phyloP scores from a whole-genome alignment of 37 sponge, comb jelly and placozoan species.

The Diacarnus erythraeanus region DNA sequence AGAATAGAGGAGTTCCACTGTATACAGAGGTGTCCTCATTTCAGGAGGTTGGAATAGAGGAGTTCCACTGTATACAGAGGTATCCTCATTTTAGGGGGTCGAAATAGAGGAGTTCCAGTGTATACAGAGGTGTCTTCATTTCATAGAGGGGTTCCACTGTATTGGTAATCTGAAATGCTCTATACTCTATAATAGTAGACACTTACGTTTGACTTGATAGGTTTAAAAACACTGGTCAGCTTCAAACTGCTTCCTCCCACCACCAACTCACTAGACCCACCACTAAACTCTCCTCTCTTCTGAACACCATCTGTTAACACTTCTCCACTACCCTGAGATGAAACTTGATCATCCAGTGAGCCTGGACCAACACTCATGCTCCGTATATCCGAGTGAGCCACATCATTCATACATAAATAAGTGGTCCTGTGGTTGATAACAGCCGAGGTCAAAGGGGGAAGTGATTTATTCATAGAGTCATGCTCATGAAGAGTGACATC shows the following conservation, averaged over 20 bases:
- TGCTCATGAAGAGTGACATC: not conserved
- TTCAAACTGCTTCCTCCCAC: not conserved
- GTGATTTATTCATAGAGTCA: not conserved
- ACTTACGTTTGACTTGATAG: not conserved
- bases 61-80: too few relatives aligned
- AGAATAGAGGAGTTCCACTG: too few relatives aligned
- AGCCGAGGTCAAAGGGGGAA: not conserved
- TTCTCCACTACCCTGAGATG: constrained; percentile 3
- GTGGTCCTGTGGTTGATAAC: not conserved
- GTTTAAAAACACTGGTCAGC: not conserved
- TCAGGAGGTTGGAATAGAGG: too few relatives aligned
- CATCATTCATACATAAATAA: not conserved
- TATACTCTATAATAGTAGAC: not conserved
- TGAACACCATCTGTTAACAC: not conserved
- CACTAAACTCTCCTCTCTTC: not conserved
- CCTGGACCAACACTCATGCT: constrained; percentile 8
- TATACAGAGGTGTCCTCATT: too few relatives aligned
- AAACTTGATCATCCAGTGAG: constrained; percentile 1
- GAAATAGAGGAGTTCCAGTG: too few relatives aligned
- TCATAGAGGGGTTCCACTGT: too few relatives aligned
- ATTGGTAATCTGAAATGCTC: too few relatives aligned
- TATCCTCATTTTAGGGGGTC: too few relatives aligned
- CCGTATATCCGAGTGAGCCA: constrained; percentile 5
- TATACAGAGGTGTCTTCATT: too few relatives aligned
- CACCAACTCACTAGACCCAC: not conserved